Evolutionary conservation across 2,888 invertebrate genomes (phyloP).

Genomic region (Caenorhabditis becei): DNA sequence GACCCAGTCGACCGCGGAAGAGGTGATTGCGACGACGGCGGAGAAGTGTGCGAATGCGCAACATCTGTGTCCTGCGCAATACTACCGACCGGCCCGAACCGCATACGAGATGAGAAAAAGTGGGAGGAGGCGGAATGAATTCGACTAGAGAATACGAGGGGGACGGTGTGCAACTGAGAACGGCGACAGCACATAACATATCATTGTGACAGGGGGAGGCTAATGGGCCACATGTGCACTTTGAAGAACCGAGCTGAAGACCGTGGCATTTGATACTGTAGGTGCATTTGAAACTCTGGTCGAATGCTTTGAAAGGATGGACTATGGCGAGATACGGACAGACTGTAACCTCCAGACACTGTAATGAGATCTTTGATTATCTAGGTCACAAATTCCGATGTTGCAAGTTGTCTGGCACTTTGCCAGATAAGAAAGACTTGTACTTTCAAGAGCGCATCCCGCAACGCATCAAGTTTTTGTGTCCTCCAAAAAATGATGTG

Average conservation of each 20-base stretch:
- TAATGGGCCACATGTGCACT: conserved; percentile 24
- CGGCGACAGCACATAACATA: not conserved
- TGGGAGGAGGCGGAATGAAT: not conserved
- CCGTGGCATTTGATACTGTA: not conserved
- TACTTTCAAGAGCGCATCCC: conserved; percentile 46
- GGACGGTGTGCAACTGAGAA: not conserved
- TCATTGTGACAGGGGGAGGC: not conserved
- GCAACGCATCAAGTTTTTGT: conserved; percentile 38
- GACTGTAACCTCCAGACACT: not conserved
- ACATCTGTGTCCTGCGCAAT: conserved; percentile 45
- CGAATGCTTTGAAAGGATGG: too few relatives aligned
- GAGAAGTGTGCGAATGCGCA: conserved; percentile 44
- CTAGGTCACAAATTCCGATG: conserved; percentile 17
- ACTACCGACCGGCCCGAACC: conserved; percentile 4
- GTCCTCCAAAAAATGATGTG: conserved; percentile 41
- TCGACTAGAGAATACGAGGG: not conserved
- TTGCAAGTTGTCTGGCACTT: conserved; percentile 26
- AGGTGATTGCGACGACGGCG: conserved; percentile 40
- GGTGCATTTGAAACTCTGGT: too few relatives aligned
- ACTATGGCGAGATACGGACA: not conserved
- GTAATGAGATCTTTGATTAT: conserved; percentile 39
- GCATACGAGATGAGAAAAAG: conserved; percentile 37
- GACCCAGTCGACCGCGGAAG: conserved; percentile 46
- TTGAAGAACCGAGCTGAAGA: not conserved
- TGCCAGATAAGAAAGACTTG: conserved; percentile 39